Evolutionary conservation across 2,888 invertebrate genomes (phyloP).

Genomic region (Drosophila sordidapex): DNA sequence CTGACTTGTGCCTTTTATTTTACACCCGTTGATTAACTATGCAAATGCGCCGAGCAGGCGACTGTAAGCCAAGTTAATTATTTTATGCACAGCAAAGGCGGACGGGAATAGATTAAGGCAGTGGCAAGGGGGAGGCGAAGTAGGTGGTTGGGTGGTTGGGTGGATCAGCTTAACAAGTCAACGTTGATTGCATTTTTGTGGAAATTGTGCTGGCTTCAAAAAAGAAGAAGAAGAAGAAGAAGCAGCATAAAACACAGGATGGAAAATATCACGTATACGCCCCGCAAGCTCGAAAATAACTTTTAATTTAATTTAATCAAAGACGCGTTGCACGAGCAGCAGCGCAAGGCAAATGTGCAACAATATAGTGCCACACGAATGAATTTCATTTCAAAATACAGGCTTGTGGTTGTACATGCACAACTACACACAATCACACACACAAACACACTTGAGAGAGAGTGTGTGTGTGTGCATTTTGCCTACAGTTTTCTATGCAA

Average conservation of each 20-base stretch:
- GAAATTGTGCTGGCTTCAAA: slow-evolving; percentile 21
- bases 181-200: slow-evolving; percentile 69
- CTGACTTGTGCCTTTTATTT: neutral
- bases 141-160: neutral
- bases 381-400: slow-evolving; percentile 68
- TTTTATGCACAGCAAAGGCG: slow-evolving; percentile 57
- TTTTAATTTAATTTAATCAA: slow-evolving; percentile 73
- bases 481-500: neutral
- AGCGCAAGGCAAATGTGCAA: slow-evolving; percentile 11
- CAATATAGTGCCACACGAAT: slow-evolving; percentile 35
- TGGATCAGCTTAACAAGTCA: slow-evolving; percentile 53
- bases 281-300: slow-evolving; percentile 44
- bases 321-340: slow-evolving; percentile 31
- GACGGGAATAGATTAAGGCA: neutral
- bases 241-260: neutral
- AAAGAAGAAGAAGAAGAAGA: slow-evolving; percentile 4
- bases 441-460: neutral
- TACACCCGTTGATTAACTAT: slow-evolving; percentile 61
- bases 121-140: neutral
- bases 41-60: slow-evolving; percentile 56
- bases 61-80: slow-evolving; percentile 69
- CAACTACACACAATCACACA: neutral
- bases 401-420: slow-evolving; percentile 5
- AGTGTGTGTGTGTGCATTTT: neutral
- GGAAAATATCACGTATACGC: slow-evolving; percentile 25